A percentile compares a stretch with the other conserved stretches of the same genome.
Conservation (phyloP, 2,113 vertebrate species). For the Cynoglossus semilaevis region DNA sequence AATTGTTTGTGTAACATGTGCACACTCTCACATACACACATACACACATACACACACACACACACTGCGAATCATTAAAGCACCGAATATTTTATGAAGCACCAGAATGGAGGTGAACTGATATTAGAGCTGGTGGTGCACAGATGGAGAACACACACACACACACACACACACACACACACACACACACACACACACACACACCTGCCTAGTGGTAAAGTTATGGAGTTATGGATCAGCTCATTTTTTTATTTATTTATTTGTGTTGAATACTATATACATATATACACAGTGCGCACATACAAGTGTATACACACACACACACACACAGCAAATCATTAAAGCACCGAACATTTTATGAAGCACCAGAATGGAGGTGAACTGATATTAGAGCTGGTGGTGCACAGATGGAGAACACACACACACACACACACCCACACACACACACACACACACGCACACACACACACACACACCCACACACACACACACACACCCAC, state of each 20-base stretch:
- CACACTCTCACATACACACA: constrained; percentile 7
- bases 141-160: constrained; percentile 30
- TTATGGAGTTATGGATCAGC: constrained; percentile 20
- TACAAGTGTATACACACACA: no score
- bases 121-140: constrained; percentile 34
- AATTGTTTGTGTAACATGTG: constrained; percentile 4
- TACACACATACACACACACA: not conserved
- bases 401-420: constrained; percentile 39
- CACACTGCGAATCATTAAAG: constrained; percentile 43
- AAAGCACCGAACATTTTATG: constrained; percentile 54
- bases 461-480: constrained; percentile 1
- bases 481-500: no score
- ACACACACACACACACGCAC: no score
- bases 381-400: constrained; percentile 27
- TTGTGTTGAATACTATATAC: not conserved
- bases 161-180: no score
- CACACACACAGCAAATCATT: constrained; percentile 34
- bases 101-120: constrained; percentile 35
- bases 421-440: no score
- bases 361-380: constrained; percentile 42
- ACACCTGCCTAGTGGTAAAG: constrained; percentile 20
- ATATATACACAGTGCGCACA: not conserved
- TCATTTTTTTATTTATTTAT: constrained; percentile 13
- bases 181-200: no score
- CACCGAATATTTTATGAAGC: constrained; percentile 53